Conservation (phyloP, 2,113 vertebrate species). For the Otus sunia region DNA sequence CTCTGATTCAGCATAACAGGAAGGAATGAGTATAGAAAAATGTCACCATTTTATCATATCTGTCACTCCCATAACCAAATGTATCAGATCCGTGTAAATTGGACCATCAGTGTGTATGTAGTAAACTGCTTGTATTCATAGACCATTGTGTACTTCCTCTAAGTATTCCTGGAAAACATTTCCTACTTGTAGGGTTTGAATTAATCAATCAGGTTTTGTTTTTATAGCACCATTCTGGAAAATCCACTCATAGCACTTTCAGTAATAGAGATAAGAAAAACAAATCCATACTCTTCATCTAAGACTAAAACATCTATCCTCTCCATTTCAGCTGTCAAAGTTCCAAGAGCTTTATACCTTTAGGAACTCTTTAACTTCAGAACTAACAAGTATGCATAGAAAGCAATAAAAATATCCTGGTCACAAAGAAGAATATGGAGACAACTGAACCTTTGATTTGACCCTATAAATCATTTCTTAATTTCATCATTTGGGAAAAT, state of each 20-base stretch:
- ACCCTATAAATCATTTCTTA: neutral
- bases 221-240: slow-evolving; percentile 75
- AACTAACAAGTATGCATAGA: neutral
- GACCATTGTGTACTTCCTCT: slow-evolving; percentile 37
- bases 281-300: slow-evolving; percentile 70
- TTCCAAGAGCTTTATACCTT: slow-evolving; percentile 3
- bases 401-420: neutral
- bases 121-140: slow-evolving; percentile 1
- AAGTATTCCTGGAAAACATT: slow-evolving; percentile 40
- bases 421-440: neutral
- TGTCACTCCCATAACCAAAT: neutral
- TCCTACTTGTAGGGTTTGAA: slow-evolving; percentile 50
- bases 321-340: slow-evolving; percentile 14
- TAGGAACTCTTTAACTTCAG: neutral
- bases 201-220: slow-evolving; percentile 75
- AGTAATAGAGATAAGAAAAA: slow-evolving; percentile 69
- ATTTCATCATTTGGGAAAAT: neutral
- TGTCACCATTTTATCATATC: neutral
- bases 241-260: slow-evolving; percentile 66
- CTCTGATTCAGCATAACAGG: neutral
- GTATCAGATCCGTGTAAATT: neutral
- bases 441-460: neutral
- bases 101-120: neutral
- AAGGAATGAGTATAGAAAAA: neutral
- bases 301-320: slow-evolving; percentile 70